Base-by-base conservation (phyloP, 2,888 invertebrate genomes). In the Willowsia nigromaculata region DNA sequence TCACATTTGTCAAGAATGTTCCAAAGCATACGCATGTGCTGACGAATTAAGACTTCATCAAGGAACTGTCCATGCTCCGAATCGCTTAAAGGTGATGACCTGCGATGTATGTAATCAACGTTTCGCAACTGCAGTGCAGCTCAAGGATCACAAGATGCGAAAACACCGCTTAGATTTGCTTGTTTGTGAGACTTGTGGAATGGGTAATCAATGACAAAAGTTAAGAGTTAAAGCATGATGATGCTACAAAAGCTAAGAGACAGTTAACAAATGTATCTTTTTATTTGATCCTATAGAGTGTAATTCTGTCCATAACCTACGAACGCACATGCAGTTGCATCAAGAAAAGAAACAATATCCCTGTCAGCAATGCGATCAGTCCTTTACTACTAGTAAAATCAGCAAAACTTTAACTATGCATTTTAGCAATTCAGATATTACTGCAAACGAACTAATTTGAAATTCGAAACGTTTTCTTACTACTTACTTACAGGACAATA, bases 141-240 rank as follows among this genome's bases (percentile, higher is more conserved):
- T 74, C 4, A 18, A 25, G n/a, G 22, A 25, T 15, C 85, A 85
- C n/a, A 74, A 9, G 43, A 74, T 50, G 53, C 47, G 65, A 18
- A 11, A 13, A 25, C 80, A 86, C 40, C 65, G 80, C 0, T 13
- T 80, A 5, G 76, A 80, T 22, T 25, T 62, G 13, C 53, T 80
- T 27, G 40, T 80, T 15, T 86, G 86, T n/a, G 80, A 86, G 7
- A 18, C 30, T 7, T 86, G 86, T 53, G 86, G 86, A 65, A 65
- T 4, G 9, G 65, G 86, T 80, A 78, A 27, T 5, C 15, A 22
- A 40, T 1, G 2, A 40, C 1, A 11, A 40, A 68, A 18, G 22
- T 40, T 4, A 37, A 11, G 40, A 1, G n/a, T 37, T 37, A 37
- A 37, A 37, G 37, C 37, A 6, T 37, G 9, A 13, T 9, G 43